Base-by-base conservation (phyloP, 2,797 vertebrate species). In the Cichlasoma orientale region DNA sequence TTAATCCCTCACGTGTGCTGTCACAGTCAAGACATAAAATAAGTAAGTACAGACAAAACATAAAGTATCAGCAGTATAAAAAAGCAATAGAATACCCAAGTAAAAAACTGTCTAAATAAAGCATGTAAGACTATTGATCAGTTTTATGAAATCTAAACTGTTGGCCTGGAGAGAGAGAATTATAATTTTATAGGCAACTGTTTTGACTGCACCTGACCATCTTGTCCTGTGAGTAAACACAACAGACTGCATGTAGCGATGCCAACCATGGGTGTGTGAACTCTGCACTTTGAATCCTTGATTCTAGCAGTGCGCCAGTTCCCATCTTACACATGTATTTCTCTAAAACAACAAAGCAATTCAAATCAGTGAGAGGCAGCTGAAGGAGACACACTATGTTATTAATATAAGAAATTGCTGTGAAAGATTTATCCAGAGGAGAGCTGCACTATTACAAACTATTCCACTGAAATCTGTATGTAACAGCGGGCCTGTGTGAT, bases 121-220 rank as follows among this genome's bases (percentile, higher is more conserved):
- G 9, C 36, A 3, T 38, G 10, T 11, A 38, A 38, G 36, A 11
- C 31, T 36, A 21, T 36, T 6, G 11, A 59, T 36, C 57, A 21
- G 2, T 59, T 19, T 4, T 31, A 13, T 36, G 4, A 58, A 59
- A 59, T 59, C 0, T 36, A 41, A 41, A 41, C 33, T 61, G 0
- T 33, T 21, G 33, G 33, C 33, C 3, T 4, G 19, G 12, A 61
- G 12, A 61, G 21, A 61, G 14, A 23, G 41, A 16, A 61, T n/a
- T n/a, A n/a, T n/a, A n/a, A n/a, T n/a, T n/a, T n/a, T 21, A 29
- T 0, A 0, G 44, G 9, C 4, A 16, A 2, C 19, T 50, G 9
- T 44, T 38, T 61, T 55, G 23, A 58, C 54, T 29, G 7, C 29
- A 18, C 23, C n/a, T 1, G 21, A 69, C n/a, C 33, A 27, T 25